A percentile compares a stretch with the other conserved stretches of the same genome.
phyloP scores from a whole-genome alignment of 2,888 invertebrate genomes.

The Acleris holmiana region DNA sequence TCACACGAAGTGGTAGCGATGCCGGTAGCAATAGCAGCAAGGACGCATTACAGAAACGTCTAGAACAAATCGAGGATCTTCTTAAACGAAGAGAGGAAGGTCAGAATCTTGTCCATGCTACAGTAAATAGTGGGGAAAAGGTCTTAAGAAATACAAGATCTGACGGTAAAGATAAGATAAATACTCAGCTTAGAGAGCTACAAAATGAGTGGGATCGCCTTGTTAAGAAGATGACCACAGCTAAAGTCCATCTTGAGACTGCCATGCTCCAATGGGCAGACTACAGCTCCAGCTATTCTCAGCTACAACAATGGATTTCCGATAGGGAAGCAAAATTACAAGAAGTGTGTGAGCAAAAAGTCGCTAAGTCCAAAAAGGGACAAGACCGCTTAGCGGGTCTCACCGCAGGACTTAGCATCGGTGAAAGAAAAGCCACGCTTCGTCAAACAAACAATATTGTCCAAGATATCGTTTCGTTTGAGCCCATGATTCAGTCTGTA shows the following conservation, averaged over 20 bases:
- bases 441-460: slow-evolving; percentile 97
- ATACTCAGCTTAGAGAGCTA: slow-evolving; percentile 93
- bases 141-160: slow-evolving; percentile 94
- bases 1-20: slow-evolving; percentile 92
- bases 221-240: slow-evolving; percentile 95
- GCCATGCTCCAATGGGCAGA: slow-evolving; percentile 97
- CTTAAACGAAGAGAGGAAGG: slow-evolving; percentile 93
- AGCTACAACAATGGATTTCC: slow-evolving; percentile 96
- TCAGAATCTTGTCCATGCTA: slow-evolving; percentile 93
- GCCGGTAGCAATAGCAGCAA: slow-evolving; percentile 91
- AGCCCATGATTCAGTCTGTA: slow-evolving; percentile 98
- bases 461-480: slow-evolving; percentile 98
- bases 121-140: slow-evolving; percentile 95
- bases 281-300: slow-evolving; percentile 96
- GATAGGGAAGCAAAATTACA: slow-evolving; percentile 96
- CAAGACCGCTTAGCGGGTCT: slow-evolving; percentile 87
- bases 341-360: slow-evolving; percentile 94
- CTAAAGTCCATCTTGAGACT: slow-evolving; percentile 95
- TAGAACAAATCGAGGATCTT: slow-evolving; percentile 92
- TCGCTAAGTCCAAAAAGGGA: slow-evolving; percentile 90
- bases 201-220: slow-evolving; percentile 96
- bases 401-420: slow-evolving; percentile 90
- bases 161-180: slow-evolving; percentile 94
- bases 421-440: slow-evolving; percentile 94
- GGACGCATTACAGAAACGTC: slow-evolving; percentile 91